Evolutionary conservation across 2,888 invertebrate genomes (phyloP).

Genomic region (Melieria crassipennis): DNA sequence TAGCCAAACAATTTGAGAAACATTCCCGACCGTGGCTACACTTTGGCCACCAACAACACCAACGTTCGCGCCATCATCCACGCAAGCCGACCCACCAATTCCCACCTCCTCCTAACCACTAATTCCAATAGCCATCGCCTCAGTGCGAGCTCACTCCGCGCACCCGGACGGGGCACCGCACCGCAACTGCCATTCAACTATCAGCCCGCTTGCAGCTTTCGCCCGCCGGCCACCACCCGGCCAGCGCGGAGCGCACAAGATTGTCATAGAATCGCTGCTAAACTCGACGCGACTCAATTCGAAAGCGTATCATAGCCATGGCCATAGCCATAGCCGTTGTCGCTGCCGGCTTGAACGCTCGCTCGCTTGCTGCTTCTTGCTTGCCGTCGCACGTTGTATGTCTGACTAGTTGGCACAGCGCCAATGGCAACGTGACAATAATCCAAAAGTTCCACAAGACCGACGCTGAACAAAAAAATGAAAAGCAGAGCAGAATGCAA

Average conservation of each 20-base stretch:
- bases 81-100: too few species aligned
- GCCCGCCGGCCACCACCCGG: neutral
- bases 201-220: conserved; percentile 1
- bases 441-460: conserved; percentile 19
- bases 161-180: too few species aligned
- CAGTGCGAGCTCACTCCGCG: too few species aligned
- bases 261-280: conserved; percentile 7
- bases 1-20: neutral
- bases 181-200: neutral
- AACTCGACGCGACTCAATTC: conserved; percentile 20
- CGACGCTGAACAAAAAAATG: neutral
- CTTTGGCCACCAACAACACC: neutral
- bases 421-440: conserved; percentile 39
- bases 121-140: too few species aligned
- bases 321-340: neutral
- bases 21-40: neutral
- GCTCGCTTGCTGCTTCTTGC: too few species aligned
- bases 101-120: too few species aligned
- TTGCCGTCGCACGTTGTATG: too few species aligned
- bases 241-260: neutral
- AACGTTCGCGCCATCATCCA: too few species aligned
- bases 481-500: neutral
- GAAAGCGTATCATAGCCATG: conserved; percentile 15
- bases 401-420: conserved; percentile 34
- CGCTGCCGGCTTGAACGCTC: too few species aligned